These are phyloP conservation scores for Brachystomella parvula DNA, from an alignment of 1,140 invertebrate genomes.

Conservation along the genomic window DNA sequence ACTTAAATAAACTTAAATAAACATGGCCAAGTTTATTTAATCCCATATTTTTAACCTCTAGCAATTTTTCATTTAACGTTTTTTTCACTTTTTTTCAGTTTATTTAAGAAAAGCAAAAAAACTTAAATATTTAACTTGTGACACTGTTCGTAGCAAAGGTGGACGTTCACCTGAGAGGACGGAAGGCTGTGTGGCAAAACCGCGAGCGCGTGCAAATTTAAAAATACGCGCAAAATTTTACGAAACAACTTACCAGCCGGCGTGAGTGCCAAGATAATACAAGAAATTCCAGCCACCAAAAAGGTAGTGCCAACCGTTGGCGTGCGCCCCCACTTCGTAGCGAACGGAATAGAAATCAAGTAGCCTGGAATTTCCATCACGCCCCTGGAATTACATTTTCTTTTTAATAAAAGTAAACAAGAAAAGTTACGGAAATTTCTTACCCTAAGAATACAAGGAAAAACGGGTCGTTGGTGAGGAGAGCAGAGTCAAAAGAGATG, in stretches of 20 bases:
- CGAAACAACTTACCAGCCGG: conserved; percentile 8
- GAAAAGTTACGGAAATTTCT: neutral
- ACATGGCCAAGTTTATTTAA: too few species aligned
- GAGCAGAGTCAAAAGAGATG: conserved; percentile 20
- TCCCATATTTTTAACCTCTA: too few species aligned
- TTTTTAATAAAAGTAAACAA: neutral
- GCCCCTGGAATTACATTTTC: conserved; percentile 18
- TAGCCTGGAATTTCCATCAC: conserved; percentile 34
- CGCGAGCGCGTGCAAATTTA: neutral
- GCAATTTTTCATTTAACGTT: neutral
- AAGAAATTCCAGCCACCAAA: conserved; percentile 20
- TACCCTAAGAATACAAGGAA: conserved; percentile 28
- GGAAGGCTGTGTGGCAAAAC: neutral
- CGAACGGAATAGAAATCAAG: conserved; percentile 10
- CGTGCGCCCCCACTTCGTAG: conserved; percentile 11
- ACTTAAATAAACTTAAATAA: too few species aligned
- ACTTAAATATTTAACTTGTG: too few species aligned
- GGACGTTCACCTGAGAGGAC: neutral
- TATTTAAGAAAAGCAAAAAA: too few species aligned
- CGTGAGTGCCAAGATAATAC: conserved; percentile 10
- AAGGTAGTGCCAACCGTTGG: conserved; percentile 19
- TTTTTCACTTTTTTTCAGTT: neutral
- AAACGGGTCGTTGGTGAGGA: conserved; percentile 24
- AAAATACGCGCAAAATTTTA: neutral
- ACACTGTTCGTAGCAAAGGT: too few species aligned